Conservation (phyloP, 2,888 invertebrate genomes). For the Callinectes sapidus region DNA sequence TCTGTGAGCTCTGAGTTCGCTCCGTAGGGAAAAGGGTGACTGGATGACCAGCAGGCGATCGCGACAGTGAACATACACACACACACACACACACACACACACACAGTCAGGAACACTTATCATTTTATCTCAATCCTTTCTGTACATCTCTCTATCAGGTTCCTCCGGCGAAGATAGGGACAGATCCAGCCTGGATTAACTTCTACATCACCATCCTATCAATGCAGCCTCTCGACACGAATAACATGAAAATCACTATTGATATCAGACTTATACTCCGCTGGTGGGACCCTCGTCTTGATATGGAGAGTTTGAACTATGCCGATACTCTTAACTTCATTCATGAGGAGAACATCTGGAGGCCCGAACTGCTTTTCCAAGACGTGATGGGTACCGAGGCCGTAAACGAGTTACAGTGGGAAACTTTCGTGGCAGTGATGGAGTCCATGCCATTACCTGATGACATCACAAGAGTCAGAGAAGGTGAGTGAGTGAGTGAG, state of each 20-base stretch:
- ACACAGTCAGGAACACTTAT: background rate
- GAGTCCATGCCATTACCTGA: conserved; percentile 66
- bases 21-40: no score
- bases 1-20: no score
- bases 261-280: conserved; percentile 51
- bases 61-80: background rate
- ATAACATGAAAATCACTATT: conserved; percentile 56
- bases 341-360: conserved; percentile 62
- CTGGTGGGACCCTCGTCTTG: conserved; percentile 67
- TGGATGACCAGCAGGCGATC: no score
- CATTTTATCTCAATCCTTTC: background rate
- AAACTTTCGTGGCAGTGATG: conserved; percentile 68
- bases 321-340: conserved; percentile 69
- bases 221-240: conserved; percentile 69
- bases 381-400: conserved; percentile 66
- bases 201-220: conserved; percentile 65
- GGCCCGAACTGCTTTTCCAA: conserved; percentile 66
- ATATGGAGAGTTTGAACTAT: conserved; percentile 71
- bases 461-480: conserved; percentile 68
- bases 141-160: conserved; percentile 41
- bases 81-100: conserved; percentile 12
- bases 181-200: conserved; percentile 59
- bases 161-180: conserved; percentile 68
- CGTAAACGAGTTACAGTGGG: conserved; percentile 53
- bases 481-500: conserved; percentile 60